A percentile compares a stretch with the other conserved stretches of the same genome.
These are phyloP conservation scores for Musca domestica DNA, from an alignment of 1,140 invertebrate species.

Conservation along the genomic window DNA sequence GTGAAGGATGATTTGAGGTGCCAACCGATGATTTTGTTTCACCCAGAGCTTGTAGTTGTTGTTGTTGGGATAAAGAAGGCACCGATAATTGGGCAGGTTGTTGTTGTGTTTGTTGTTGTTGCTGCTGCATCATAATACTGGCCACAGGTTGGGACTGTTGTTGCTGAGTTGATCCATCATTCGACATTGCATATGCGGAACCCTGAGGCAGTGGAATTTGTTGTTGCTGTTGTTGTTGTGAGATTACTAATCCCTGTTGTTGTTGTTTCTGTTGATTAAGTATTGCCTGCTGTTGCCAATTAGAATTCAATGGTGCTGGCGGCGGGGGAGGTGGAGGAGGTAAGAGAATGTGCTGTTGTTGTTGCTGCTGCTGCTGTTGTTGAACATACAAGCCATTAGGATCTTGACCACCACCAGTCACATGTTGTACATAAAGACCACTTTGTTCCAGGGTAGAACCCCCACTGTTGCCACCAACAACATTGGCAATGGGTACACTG, in stretches of 20 bases:
- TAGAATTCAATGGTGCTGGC: constrained; percentile 28
- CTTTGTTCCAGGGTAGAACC: constrained; percentile 33
- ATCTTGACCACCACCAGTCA: background rate
- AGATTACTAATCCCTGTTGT: constrained; percentile 30
- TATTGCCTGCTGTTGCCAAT: constrained; percentile 32
- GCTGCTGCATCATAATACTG: background rate
- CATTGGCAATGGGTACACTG: background rate
- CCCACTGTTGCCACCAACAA: background rate
- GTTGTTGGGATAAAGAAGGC: background rate
- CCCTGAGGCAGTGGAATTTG: constrained; percentile 12
- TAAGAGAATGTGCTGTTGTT: constrained; percentile 28
- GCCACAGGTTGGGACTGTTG: constrained; percentile 3
- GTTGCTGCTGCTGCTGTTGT: constrained; percentile 35
- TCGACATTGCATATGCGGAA: constrained; percentile 29
- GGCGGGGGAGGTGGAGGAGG: constrained; percentile 31
- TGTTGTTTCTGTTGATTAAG: constrained; percentile 22
- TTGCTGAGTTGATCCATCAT: background rate
- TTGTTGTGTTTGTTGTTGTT: constrained; percentile 11
- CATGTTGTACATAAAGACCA: constrained; percentile 40
- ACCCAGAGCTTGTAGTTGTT: background rate
- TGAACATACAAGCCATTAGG: constrained; percentile 4
- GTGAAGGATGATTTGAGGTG: background rate
- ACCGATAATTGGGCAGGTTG: constrained; percentile 10
- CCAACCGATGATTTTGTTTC: constrained; percentile 2
- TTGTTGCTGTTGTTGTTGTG: constrained; percentile 29